Evolutionary conservation across 2,113 vertebrate species (phyloP).

Genomic region (Hyla sarda): DNA sequence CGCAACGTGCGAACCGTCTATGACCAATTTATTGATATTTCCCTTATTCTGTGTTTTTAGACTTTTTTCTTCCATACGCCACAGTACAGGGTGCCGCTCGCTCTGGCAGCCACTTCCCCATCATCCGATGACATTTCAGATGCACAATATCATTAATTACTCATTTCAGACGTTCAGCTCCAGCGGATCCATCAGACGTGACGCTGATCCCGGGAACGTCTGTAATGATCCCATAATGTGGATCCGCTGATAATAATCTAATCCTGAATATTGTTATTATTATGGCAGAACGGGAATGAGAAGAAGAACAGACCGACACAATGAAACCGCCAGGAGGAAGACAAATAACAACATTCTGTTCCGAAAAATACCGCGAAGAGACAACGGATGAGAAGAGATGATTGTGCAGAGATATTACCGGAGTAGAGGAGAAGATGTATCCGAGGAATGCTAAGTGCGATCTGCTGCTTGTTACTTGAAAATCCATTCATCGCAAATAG

Average conservation of each 20-base stretch:
- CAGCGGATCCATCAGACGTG: not conserved
- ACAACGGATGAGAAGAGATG: not conserved
- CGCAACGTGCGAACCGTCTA: no score
- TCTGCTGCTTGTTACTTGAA: not conserved
- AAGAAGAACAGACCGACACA: not conserved
- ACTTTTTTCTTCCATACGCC: not conserved
- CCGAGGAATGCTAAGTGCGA: conserved; percentile 11
- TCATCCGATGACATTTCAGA: not conserved
- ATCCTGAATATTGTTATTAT: not conserved
- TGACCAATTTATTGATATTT: no score
- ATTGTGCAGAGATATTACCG: not conserved
- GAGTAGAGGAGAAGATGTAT: not conserved
- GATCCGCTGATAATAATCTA: not conserved
- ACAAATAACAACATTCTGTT: not conserved
- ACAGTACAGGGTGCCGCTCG: not conserved
- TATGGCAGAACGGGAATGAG: not conserved
- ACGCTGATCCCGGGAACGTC: not conserved
- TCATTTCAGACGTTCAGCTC: not conserved
- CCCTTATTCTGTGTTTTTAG: not conserved
- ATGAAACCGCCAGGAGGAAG: not conserved
- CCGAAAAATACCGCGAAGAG: conserved; percentile 6
- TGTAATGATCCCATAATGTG: conserved; percentile 4
- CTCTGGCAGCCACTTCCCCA: not conserved
- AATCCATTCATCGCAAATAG: not conserved
- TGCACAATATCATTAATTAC: not conserved